Evolutionary conservation across 2,888 invertebrate species (phyloP).

Genomic region (Tortricodes alternella): DNA sequence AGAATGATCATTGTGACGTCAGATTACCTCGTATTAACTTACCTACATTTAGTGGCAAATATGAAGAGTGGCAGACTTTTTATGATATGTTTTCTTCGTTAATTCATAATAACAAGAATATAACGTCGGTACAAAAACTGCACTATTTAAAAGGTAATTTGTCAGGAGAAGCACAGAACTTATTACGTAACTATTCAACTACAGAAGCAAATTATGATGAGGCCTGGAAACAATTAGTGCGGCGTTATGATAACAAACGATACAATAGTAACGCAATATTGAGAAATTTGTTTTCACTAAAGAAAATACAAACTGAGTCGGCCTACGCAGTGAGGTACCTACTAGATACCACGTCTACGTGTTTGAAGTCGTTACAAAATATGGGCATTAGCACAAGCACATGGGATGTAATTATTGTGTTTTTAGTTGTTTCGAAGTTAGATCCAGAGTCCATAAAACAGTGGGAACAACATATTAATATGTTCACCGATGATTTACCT

Average conservation of each 20-base stretch:
- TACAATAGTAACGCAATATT: constrained; percentile 34
- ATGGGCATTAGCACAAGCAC: too few relatives aligned
- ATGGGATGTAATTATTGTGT: too few relatives aligned
- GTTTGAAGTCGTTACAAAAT: too few relatives aligned
- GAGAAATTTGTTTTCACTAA: constrained; percentile 32
- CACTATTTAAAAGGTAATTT: constrained; percentile 37
- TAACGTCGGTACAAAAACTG: constrained; percentile 34
- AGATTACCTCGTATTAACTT: constrained; percentile 32
- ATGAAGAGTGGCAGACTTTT: constrained; percentile 36
- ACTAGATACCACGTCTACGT: not conserved
- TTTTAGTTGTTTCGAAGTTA: too few relatives aligned
- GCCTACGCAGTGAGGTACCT: not conserved
- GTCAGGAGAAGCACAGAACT: constrained; percentile 31
- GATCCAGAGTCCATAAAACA: too few relatives aligned
- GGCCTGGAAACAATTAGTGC: constrained; percentile 32
- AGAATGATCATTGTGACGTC: constrained; percentile 5
- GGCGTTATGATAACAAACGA: constrained; percentile 36
- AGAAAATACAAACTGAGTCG: constrained; percentile 30
- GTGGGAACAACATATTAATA: too few relatives aligned
- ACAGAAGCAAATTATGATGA: constrained; percentile 34
- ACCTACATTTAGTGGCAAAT: constrained; percentile 33
- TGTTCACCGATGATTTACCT: too few relatives aligned
- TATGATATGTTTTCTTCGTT: constrained; percentile 34
- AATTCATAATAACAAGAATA: constrained; percentile 30
- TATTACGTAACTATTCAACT: constrained; percentile 32